A percentile compares a stretch with the other conserved stretches of the same genome.
Evolutionary conservation across 2,113 vertebrate genomes (phyloP).

Genomic region (Cyrtonyx montezumae): DNA sequence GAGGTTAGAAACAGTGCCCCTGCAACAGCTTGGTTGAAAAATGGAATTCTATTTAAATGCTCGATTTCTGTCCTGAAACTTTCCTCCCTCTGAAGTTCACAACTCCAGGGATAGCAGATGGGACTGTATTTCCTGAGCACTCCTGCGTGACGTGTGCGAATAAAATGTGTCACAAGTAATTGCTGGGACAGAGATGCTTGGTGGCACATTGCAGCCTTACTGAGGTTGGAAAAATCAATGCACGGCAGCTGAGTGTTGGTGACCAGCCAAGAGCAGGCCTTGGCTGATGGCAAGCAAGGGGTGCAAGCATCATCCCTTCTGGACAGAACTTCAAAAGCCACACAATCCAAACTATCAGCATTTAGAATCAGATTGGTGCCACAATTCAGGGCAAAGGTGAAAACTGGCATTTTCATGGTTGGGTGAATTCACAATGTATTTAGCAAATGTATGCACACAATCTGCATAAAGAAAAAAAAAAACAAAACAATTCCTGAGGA

Average conservation of each 20-base stretch:
- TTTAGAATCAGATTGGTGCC: background rate
- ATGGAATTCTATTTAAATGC: background rate
- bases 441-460: background rate
- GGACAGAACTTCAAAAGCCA: background rate
- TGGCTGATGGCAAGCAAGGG: background rate
- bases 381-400: background rate
- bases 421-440: background rate
- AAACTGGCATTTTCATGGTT: background rate
- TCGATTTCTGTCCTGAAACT: background rate
- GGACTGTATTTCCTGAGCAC: background rate
- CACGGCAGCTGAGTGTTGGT: background rate
- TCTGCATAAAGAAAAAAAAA: background rate
- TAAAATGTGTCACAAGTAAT: background rate
- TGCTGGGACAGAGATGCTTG: background rate
- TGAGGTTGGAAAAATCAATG: background rate
- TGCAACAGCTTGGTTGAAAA: background rate
- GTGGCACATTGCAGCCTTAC: background rate
- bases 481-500: background rate
- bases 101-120: background rate
- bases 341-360: background rate
- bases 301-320: background rate
- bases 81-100: background rate
- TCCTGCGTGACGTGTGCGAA: background rate
- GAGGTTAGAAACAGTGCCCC: background rate
- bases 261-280: background rate